These are phyloP conservation scores for Dipodomys spectabilis DNA, from an alignment of 2,113 vertebrate species.

Conservation along the genomic window DNA sequence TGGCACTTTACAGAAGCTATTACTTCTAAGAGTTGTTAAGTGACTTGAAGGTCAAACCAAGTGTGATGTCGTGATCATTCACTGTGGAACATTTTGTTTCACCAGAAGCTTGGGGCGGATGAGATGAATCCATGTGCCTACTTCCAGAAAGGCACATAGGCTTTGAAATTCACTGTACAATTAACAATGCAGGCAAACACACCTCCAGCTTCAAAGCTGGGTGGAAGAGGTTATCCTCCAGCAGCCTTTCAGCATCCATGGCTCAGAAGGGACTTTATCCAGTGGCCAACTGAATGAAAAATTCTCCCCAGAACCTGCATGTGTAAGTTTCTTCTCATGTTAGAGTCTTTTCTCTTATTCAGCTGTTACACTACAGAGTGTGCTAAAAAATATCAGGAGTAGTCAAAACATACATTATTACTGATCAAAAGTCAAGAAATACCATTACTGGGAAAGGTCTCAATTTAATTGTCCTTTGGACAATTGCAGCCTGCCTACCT, in stretches of 20 bases:
- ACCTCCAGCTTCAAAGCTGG: background rate
- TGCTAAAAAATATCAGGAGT: slow-evolving; percentile 29
- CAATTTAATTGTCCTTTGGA: slow-evolving; percentile 53
- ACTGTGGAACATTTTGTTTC: background rate
- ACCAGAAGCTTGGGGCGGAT: background rate
- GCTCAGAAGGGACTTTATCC: background rate
- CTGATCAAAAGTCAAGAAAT: slow-evolving; percentile 10
- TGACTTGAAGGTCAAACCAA: background rate
- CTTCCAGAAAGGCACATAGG: background rate
- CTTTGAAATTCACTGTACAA: background rate
- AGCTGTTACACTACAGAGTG: background rate
- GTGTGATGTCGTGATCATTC: background rate
- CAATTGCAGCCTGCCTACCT: background rate
- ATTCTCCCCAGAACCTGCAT: background rate
- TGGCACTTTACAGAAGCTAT: background rate
- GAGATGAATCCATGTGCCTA: background rate
- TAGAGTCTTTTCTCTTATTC: slow-evolving; percentile 1
- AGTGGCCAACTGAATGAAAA: background rate
- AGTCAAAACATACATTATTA: slow-evolving; percentile 32
- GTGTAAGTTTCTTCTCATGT: background rate
- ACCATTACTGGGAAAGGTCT: slow-evolving; percentile 48
- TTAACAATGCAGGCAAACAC: background rate
- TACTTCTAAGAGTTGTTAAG: background rate
- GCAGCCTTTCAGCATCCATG: background rate
- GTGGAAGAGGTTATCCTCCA: no score